A percentile compares a stretch with the other conserved stretches of the same genome.
phyloP scores from a whole-genome alignment of 2,797 vertebrate genomes.

The Gastrophryne carolinensis region DNA sequence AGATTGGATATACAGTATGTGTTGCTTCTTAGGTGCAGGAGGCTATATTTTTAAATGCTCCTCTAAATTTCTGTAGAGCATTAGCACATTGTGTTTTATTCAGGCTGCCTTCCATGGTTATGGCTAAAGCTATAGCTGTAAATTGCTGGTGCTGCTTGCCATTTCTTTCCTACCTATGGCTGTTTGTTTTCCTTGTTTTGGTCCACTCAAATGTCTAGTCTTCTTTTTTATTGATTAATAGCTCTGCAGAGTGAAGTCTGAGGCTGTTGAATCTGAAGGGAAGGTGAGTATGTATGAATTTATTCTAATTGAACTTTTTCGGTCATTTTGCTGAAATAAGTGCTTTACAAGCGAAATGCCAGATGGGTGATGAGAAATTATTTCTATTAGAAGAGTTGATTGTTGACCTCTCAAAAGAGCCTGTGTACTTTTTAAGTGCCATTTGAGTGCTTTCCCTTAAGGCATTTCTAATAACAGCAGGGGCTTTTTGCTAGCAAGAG shows the following conservation, averaged over 20 bases:
- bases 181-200: conserved; percentile 1
- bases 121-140: no score
- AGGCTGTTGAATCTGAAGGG: neutral
- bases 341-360: conserved; percentile 32
- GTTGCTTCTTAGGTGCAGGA: no score
- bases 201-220: neutral
- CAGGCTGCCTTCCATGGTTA: no score
- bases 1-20: no score
- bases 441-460: conserved; percentile 45
- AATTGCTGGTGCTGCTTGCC: no score
- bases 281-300: conserved; percentile 36
- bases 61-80: no score
- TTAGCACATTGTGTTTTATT: no score
- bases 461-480: conserved; percentile 44
- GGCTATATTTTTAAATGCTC: no score
- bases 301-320: conserved; percentile 45
- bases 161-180: no score
- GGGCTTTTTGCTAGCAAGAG: conserved; percentile 26
- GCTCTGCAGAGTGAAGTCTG: neutral
- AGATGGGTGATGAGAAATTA: conserved; percentile 40
- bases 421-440: conserved; percentile 42
- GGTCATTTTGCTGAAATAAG: conserved; percentile 29
- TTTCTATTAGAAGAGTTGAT: conserved; percentile 47
- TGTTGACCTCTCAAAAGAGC: conserved; percentile 42
- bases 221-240: conserved; percentile 24